Base-by-base conservation (phyloP, 2,888 invertebrate genomes). In the Tortricodes alternella region DNA sequence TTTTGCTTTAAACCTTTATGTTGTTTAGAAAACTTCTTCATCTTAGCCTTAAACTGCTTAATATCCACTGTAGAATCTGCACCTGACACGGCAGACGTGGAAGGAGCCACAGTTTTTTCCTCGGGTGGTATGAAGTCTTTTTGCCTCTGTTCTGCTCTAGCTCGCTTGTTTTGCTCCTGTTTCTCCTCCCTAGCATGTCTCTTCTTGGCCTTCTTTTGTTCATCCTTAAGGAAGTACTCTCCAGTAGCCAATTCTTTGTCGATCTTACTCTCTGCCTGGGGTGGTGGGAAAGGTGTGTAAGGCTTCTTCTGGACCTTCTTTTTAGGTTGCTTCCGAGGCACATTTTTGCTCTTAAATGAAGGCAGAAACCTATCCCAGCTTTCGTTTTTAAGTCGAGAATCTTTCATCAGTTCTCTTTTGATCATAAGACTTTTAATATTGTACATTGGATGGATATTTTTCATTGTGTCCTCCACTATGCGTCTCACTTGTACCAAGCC, bases 361-460 rank as follows among this genome's bases (percentile, higher is more conserved):
- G 99, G 99, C 65, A 99, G 84, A 85, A 99, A 99, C 62, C 99
- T 92, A 29, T 98, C 97, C 99, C 99, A 99, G 78, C 96, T 97
- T 82, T 99, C 98, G 81, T 97, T 94, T 78, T 95, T 96, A 51
- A 99, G 80, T 72, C 94, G 95, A 0, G 98, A 96, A 91, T 99
- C 97, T 85, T 98, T 98, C 70, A 96, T 95, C 53, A 99, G 85
- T 84, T 99, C 99, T 66, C 95, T 92, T 80, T 99, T 99, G 46
- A 99, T 98, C 99, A 99, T 99, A 46, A 99, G 85, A 1, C 97
- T 96, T 90, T 99, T 97, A 1, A 99, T 98, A 74, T 98, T 99
- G 77, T 99, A 99, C 80, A 99, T 97, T 0, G 99, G 99, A 91
- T 99, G 99, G 52, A 99, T 94, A 82, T 99, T 99, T 76, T 97